These are phyloP conservation scores for Setophaga coronata DNA, from an alignment of 2,113 vertebrate species.

Conservation along the genomic window DNA sequence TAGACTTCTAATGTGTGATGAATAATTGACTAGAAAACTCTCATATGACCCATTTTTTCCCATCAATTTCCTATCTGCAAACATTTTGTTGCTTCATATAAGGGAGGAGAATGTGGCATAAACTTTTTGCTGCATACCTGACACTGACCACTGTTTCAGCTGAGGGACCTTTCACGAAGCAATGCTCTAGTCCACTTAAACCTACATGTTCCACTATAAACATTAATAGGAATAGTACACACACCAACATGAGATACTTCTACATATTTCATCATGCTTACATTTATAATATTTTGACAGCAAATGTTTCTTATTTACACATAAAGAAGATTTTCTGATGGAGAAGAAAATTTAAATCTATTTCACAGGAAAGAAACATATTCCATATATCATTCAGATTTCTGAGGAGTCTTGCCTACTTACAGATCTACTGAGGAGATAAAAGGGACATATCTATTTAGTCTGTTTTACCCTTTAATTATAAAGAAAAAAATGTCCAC, in stretches of 20 bases:
- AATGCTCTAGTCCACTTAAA: not conserved
- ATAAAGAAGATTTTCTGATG: not conserved
- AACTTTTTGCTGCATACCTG: not conserved
- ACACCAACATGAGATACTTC: not conserved
- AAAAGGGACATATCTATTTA: not conserved
- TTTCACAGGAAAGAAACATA: not conserved
- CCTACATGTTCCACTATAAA: not conserved
- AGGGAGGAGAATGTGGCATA: not conserved
- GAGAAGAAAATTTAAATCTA: not conserved
- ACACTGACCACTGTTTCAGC: not conserved
- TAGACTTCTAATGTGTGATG: not conserved
- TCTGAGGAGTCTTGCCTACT: not conserved
- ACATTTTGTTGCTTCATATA: not conserved
- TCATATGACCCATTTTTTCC: not conserved
- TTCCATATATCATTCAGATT: not conserved
- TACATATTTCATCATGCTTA: not conserved
- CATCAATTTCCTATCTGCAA: not conserved
- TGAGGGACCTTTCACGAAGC: not conserved
- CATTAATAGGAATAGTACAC: not conserved
- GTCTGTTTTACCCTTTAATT: not conserved
- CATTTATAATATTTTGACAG: not conserved
- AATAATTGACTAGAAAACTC: not conserved
- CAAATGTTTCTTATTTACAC: not conserved
- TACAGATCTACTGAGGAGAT: not conserved
- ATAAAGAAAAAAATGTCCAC: not conserved